A percentile compares a stretch with the other conserved stretches of the same genome.
These are phyloP conservation scores for Schmidtea mediterranea DNA, from an alignment of 1,140 invertebrate species.

Conservation along the genomic window DNA sequence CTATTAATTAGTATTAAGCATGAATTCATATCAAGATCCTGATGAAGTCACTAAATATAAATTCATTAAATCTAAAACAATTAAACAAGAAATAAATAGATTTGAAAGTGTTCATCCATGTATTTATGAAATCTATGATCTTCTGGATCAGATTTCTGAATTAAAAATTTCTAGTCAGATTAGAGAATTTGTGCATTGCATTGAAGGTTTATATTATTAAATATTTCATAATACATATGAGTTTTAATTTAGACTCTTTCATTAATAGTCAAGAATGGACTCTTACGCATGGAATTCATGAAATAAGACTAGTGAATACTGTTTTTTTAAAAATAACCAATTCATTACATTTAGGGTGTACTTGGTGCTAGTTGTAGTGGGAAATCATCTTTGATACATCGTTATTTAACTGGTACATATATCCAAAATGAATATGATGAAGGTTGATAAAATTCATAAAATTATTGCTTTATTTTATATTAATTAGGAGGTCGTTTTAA, in stretches of 20 bases:
- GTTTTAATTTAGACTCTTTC: constrained; percentile 63
- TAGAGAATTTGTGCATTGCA: constrained; percentile 80
- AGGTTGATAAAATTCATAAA: constrained; percentile 26
- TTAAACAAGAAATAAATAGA: constrained; percentile 80
- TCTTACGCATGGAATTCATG: constrained; percentile 61
- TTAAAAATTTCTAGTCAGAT: constrained; percentile 18
- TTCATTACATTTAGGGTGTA: constrained; percentile 36
- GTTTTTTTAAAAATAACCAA: too few relatives aligned
- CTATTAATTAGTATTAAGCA: too few relatives aligned
- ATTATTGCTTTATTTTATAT: too few relatives aligned
- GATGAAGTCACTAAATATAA: too few relatives aligned
- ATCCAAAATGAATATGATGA: constrained; percentile 93
- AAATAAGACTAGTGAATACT: constrained; percentile 40
- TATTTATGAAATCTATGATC: constrained; percentile 89
- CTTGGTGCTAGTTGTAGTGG: constrained; percentile 72
- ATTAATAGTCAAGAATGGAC: constrained; percentile 99
- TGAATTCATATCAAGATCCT: too few relatives aligned
- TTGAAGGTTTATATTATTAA: constrained; percentile 47
- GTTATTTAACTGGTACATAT: constrained; percentile 83
- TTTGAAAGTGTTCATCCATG: constrained; percentile 94
- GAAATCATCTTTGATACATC: constrained; percentile 82
- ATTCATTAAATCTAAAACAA: constrained; percentile 30
- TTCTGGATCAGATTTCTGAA: constrained; percentile 49
- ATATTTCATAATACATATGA: too few relatives aligned
- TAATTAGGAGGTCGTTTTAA: constrained; percentile 61